A percentile compares a stretch with the other conserved stretches of the same genome.
Conservation (phyloP, 2,113 vertebrate genomes). For the Clinocottus analis region DNA sequence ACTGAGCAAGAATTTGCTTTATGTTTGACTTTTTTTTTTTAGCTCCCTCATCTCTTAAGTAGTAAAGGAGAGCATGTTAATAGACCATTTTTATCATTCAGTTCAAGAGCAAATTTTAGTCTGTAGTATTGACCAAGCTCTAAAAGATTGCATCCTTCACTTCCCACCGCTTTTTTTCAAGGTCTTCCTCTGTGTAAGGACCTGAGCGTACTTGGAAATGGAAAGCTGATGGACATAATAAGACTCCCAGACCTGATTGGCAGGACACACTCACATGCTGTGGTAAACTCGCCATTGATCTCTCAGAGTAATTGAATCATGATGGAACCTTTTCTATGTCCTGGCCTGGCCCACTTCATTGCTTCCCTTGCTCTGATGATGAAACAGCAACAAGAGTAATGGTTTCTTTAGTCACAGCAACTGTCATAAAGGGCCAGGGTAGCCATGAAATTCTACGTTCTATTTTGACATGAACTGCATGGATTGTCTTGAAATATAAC, state of each 20-base stretch:
- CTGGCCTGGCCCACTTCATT: background rate
- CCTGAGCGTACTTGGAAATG: background rate
- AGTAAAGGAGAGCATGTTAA: background rate
- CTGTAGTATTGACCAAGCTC: background rate
- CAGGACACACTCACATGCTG: constrained; percentile 7
- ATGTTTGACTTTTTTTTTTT: constrained; percentile 20
- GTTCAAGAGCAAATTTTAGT: background rate
- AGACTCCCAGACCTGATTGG: constrained; percentile 7
- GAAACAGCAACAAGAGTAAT: constrained; percentile 21
- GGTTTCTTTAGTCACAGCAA: background rate
- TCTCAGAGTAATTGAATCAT: constrained; percentile 31
- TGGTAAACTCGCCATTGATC: background rate
- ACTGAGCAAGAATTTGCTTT: constrained; percentile 13
- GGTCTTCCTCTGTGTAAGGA: background rate
- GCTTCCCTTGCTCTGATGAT: constrained; percentile 5
- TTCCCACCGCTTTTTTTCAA: background rate
- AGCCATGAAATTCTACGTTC: constrained; percentile 8
- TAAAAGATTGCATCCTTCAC: background rate
- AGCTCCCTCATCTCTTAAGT: background rate
- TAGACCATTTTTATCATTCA: constrained; percentile 3
- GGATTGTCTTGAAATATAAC: background rate
- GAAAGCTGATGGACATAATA: background rate
- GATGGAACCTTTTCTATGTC: background rate
- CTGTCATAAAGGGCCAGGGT: background rate
- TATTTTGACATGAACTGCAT: background rate